These are phyloP conservation scores for Macrobrachium rosenbergii DNA, from an alignment of 1,140 invertebrate genomes.

Conservation along the genomic window DNA sequence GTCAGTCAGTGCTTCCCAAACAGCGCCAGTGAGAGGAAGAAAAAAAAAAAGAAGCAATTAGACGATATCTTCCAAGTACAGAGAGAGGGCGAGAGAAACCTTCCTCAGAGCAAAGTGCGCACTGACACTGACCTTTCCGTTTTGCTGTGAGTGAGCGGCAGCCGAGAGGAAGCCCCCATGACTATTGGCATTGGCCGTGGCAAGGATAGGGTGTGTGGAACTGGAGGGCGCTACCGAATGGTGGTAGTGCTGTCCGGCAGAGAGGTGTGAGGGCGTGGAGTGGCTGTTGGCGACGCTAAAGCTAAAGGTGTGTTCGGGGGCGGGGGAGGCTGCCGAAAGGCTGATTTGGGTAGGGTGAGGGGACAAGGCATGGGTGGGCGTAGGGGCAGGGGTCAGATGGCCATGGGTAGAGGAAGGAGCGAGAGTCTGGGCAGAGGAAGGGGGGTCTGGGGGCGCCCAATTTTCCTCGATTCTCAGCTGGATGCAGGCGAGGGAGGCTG, in stretches of 20 bases:
- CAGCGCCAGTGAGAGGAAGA: no score
- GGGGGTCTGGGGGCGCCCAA: constrained; percentile 73
- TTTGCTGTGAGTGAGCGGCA: constrained; percentile 35
- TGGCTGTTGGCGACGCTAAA: constrained; percentile 39
- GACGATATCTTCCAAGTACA: neutral
- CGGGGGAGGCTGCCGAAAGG: constrained; percentile 16
- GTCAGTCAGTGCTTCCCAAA: no score
- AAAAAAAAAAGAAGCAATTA: neutral
- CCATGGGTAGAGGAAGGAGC: constrained; percentile 32
- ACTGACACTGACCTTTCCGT: constrained; percentile 47
- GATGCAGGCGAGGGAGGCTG: constrained; percentile 78
- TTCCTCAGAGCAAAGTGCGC: neutral
- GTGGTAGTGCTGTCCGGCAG: neutral
- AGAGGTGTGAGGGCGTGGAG: constrained; percentile 9
- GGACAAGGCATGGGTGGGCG: constrained; percentile 45
- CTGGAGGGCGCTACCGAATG: constrained; percentile 24
- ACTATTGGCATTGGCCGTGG: constrained; percentile 18
- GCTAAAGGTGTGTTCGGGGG: constrained; percentile 39
- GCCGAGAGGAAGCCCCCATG: constrained; percentile 8
- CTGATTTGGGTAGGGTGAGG: constrained; percentile 36
- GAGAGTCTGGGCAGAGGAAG: constrained; percentile 69
- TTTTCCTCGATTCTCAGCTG: constrained; percentile 79
- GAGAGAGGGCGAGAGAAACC: neutral
- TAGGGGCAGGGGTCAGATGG: constrained; percentile 45
- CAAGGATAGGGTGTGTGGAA: constrained; percentile 53